Percentiles rank a stretch among this genome's conserved stretches.
These are phyloP conservation scores for Corythaixoides concolor DNA, from an alignment of 2,113 vertebrate genomes.

Conservation along the genomic window DNA sequence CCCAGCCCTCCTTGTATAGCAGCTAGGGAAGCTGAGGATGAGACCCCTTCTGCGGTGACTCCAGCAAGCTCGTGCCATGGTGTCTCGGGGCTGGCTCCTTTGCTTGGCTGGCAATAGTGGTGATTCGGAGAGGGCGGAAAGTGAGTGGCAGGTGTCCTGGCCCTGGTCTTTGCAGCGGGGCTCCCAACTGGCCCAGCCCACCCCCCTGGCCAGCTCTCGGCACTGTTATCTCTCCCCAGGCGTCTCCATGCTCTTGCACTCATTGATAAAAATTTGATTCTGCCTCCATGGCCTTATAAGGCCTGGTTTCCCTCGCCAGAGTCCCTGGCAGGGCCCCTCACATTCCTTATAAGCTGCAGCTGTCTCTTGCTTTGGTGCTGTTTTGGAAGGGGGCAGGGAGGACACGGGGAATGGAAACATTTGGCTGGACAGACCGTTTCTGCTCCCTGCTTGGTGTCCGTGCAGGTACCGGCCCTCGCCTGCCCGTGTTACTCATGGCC, in stretches of 20 bases:
- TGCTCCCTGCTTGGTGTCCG: conserved; percentile 22
- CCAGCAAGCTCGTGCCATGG: accelerated
- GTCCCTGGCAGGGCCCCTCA: conserved; percentile 87
- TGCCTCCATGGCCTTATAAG: conserved; percentile 98
- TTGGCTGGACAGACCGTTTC: conserved; percentile 47
- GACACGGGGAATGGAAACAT: conserved; percentile 74
- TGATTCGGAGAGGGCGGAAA: background rate
- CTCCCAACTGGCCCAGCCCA: background rate
- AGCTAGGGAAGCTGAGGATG: background rate
- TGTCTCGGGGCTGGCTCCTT: background rate
- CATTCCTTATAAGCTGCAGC: conserved; percentile 98
- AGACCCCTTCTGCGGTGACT: background rate
- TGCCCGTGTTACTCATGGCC: background rate
- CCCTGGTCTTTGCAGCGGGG: background rate
- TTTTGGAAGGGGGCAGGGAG: conserved; percentile 71
- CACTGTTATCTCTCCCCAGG: conserved; percentile 59
- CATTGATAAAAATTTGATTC: conserved; percentile 97
- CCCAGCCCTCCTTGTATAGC: background rate
- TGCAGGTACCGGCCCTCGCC: background rate
- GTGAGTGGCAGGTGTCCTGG: conserved; percentile 6
- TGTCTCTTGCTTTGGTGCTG: conserved; percentile 86
- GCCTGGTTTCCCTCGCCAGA: conserved; percentile 90
- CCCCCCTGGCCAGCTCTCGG: background rate
- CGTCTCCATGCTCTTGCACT: conserved; percentile 68
- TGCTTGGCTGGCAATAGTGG: background rate